A percentile compares a stretch with the other conserved stretches of the same genome.
Conservation (phyloP, 2,113 vertebrate species). For the Procavia capensis region DNA sequence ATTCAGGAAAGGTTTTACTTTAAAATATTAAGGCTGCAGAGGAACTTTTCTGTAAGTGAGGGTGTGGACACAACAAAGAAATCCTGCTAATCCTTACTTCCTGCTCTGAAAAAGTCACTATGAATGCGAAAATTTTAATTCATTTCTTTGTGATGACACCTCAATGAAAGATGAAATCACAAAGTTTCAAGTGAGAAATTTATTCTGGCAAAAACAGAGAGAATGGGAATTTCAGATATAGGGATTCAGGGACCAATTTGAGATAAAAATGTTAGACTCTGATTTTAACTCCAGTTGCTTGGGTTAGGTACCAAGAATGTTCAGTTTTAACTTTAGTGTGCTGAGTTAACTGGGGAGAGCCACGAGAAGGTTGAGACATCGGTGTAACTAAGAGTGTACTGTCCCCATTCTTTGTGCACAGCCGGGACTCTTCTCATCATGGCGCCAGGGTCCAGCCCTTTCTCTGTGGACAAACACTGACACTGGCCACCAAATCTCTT, state of each 20-base stretch:
- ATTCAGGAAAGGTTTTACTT: conserved; percentile 57
- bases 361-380: conserved; percentile 11
- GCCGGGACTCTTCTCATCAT: neutral
- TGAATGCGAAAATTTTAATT: conserved; percentile 46
- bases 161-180: conserved; percentile 1
- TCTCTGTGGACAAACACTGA: neutral
- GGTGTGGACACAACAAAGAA: conserved; percentile 34
- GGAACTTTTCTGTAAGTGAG: neutral
- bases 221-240: neutral
- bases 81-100: conserved; percentile 7
- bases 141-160: conserved; percentile 16
- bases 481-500: neutral
- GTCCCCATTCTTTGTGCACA: neutral
- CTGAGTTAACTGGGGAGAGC: neutral
- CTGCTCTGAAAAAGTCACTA: conserved; percentile 37
- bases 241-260: neutral
- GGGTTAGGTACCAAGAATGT: neutral
- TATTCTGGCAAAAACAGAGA: neutral
- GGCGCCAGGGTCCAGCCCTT: neutral
- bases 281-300: conserved; percentile 10
- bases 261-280: neutral
- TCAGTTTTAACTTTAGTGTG: conserved; percentile 24
- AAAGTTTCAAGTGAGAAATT: neutral
- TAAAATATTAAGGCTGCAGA: conserved; percentile 50
- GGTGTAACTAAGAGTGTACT: neutral